These are phyloP conservation scores for Ephestia elutella DNA, from an alignment of 1,140 invertebrate species.

Conservation along the genomic window DNA sequence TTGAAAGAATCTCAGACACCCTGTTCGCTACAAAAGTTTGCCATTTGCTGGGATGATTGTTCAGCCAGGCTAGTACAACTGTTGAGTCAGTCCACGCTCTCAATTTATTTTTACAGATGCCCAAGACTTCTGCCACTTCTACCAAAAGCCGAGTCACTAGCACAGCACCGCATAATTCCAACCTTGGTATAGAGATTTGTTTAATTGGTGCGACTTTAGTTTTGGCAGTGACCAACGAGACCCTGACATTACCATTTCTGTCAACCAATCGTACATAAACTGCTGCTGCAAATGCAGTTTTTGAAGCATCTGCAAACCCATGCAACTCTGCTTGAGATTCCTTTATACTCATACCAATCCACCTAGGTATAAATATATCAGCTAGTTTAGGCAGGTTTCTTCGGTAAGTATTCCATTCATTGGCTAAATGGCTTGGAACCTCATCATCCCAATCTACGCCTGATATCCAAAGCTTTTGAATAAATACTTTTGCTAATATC, in stretches of 20 bases:
- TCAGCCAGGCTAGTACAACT: slow-evolving; percentile 47
- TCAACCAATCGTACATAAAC: slow-evolving; percentile 12
- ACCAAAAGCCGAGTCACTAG: background rate
- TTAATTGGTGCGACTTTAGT: slow-evolving; percentile 1
- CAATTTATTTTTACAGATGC: background rate
- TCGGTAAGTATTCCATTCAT: slow-evolving; percentile 13
- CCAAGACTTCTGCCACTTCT: background rate
- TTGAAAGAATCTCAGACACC: slow-evolving; percentile 36
- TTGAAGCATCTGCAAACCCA: slow-evolving; percentile 35
- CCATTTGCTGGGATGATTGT: slow-evolving; percentile 23
- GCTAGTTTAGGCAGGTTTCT: slow-evolving; percentile 9
- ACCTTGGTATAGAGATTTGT: background rate
- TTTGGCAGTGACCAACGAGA: slow-evolving; percentile 2
- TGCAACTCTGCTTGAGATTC: slow-evolving; percentile 5
- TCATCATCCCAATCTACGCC: slow-evolving; percentile 18
- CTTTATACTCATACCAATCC: slow-evolving; percentile 1
- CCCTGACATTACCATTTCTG: background rate
- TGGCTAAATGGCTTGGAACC: slow-evolving; percentile 10
- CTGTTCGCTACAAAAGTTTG: slow-evolving; percentile 49
- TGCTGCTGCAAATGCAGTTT: slow-evolving; percentile 25
- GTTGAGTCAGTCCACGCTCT: slow-evolving; percentile 39
- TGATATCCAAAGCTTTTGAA: slow-evolving; percentile 45
- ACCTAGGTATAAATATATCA: slow-evolving; percentile 8
- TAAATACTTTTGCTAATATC: slow-evolving; percentile 39
- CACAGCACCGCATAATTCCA: background rate